phyloP scores from a whole-genome alignment of 2,797 vertebrate genomes.

The Aeoliscus strigatus region DNA sequence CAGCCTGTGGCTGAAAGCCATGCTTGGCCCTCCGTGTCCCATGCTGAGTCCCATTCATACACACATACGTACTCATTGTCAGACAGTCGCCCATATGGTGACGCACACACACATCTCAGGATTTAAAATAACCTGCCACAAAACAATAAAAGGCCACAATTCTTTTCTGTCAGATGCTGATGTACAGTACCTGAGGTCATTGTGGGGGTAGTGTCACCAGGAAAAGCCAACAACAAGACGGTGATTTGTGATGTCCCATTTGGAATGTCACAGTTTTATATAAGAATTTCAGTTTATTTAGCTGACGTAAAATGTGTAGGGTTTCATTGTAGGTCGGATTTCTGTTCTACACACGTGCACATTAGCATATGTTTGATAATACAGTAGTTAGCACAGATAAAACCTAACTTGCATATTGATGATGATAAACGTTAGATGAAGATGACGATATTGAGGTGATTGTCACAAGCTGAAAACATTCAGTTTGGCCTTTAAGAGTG shows the following conservation, averaged over 20 bases:
- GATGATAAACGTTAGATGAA: no score
- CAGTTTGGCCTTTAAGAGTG: no score
- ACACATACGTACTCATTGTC: constrained; percentile 13
- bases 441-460: no score
- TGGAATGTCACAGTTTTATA: constrained; percentile 1
- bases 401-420: no score
- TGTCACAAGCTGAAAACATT: no score
- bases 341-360: no score
- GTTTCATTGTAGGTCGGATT: no score
- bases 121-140: constrained; percentile 65
- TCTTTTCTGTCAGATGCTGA: constrained; percentile 32
- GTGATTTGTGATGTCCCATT: constrained; percentile 1
- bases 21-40: constrained; percentile 17
- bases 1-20: constrained; percentile 49
- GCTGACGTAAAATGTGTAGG: no score
- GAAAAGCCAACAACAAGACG: constrained; percentile 24
- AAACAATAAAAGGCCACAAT: constrained; percentile 63
- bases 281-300: no score
- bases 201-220: constrained; percentile 34
- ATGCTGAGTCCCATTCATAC: constrained; percentile 23
- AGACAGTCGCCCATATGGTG: constrained; percentile 15
- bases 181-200: constrained; percentile 38
- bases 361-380: no score
- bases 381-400: no score
- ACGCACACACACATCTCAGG: constrained; percentile 32